These are phyloP conservation scores for Triplophysa bombifrons DNA, from an alignment of 2,797 vertebrate genomes.

Conservation along the genomic window DNA sequence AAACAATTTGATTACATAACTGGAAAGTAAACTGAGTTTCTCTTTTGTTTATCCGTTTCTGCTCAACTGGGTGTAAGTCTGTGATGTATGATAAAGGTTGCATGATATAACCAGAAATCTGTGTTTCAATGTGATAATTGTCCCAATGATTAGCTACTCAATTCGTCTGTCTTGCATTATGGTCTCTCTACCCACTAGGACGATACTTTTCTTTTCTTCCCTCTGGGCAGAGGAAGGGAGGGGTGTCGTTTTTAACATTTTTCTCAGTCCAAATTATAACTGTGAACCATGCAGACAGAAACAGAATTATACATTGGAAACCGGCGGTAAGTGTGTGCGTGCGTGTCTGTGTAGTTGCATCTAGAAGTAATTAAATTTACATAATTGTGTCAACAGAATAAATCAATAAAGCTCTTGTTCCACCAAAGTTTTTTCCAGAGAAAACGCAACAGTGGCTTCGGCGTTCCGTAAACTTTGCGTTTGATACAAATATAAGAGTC, in stretches of 20 bases:
- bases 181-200: slow-evolving; percentile 33
- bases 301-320: slow-evolving; percentile 43
- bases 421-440: slow-evolving; percentile 35
- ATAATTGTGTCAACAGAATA: slow-evolving; percentile 50
- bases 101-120: slow-evolving; percentile 32
- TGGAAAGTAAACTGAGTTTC: slow-evolving; percentile 19
- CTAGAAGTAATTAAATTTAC: slow-evolving; percentile 45
- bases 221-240: slow-evolving; percentile 39
- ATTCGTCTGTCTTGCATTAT: slow-evolving; percentile 23
- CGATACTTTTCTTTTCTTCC: slow-evolving; percentile 40
- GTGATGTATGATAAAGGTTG: slow-evolving; percentile 26
- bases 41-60: slow-evolving; percentile 14
- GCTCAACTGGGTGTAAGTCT: slow-evolving; percentile 10
- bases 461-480: slow-evolving; percentile 32
- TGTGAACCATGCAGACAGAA: slow-evolving; percentile 44
- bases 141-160: slow-evolving; percentile 32
- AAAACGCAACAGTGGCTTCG: slow-evolving; percentile 27
- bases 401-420: slow-evolving; percentile 42
- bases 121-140: slow-evolving; percentile 30
- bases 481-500: slow-evolving; percentile 40
- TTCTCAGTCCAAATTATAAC: slow-evolving; percentile 49
- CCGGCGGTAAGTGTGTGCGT: slow-evolving; percentile 30
- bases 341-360: slow-evolving; percentile 21
- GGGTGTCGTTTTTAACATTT: slow-evolving; percentile 44
- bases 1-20: slow-evolving; percentile 13